Evolutionary conservation across 2,797 vertebrate species (phyloP).

Genomic region (Artibeus lituratus): DNA sequence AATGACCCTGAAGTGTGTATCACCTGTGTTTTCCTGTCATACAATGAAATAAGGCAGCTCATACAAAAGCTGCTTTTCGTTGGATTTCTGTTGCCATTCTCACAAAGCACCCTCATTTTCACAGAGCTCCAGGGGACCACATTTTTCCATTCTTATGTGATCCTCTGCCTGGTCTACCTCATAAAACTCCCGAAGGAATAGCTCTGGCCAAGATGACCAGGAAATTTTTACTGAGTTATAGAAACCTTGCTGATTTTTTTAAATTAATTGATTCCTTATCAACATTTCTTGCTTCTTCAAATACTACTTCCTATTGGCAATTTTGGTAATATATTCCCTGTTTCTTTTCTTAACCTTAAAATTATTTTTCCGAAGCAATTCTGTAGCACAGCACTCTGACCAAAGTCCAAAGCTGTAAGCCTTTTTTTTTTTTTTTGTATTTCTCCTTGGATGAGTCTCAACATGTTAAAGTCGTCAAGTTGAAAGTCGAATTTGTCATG

Average conservation of each 20-base stretch:
- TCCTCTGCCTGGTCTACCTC: neutral
- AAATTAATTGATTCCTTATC: neutral
- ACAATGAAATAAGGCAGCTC: neutral
- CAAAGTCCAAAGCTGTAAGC: neutral
- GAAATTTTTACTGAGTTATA: neutral
- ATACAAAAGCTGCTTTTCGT: neutral
- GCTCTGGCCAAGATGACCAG: neutral
- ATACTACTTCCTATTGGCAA: neutral
- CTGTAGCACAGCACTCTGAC: neutral
- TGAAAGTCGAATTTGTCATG: neutral
- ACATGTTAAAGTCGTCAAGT: neutral
- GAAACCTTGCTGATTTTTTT: neutral
- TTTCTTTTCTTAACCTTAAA: neutral
- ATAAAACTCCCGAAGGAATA: neutral
- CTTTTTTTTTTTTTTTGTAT: neutral
- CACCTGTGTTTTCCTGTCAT: neutral
- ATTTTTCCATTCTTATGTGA: neutral
- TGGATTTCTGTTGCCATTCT: neutral
- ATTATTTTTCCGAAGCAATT: neutral
- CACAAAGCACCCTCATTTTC: neutral
- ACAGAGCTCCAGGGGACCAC: neutral
- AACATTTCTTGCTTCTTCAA: neutral
- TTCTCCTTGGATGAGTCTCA: neutral
- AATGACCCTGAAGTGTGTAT: accelerated
- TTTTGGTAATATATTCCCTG: neutral